phyloP scores from a whole-genome alignment of 2,888 invertebrate species.

The Lycocerus yunnanus region DNA sequence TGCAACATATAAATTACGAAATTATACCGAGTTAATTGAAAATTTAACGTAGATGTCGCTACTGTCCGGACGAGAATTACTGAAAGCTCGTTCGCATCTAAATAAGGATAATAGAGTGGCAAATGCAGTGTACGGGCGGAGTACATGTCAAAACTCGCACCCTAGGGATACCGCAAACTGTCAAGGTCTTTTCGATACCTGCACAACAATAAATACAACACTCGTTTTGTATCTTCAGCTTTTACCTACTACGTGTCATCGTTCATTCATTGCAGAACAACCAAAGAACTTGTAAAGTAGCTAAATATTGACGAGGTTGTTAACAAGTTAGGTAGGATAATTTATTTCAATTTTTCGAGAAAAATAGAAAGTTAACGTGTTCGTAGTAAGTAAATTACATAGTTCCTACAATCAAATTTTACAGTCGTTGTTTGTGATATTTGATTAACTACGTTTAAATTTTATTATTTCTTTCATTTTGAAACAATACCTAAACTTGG shows the following conservation, averaged over 20 bases:
- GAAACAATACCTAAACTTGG: neutral
- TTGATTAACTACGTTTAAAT: too few relatives aligned
- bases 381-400: too few relatives aligned
- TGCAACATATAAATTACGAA: neutral
- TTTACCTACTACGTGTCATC: neutral
- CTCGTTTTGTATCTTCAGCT: neutral
- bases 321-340: neutral
- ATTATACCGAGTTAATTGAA: neutral
- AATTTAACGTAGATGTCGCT: conserved; percentile 18
- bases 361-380: neutral
- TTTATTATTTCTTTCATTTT: neutral
- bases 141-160: conserved; percentile 42
- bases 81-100: neutral
- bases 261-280: neutral
- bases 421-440: too few relatives aligned
- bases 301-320: neutral
- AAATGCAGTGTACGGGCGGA: conserved; percentile 36
- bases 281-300: neutral
- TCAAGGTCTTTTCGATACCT: conserved; percentile 30
- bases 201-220: conserved; percentile 12
- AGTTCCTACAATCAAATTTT: too few relatives aligned
- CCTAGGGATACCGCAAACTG: conserved; percentile 41
- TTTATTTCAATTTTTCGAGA: neutral
- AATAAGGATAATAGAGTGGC: conserved; percentile 20
- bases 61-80: conserved; percentile 18